Percentiles rank a stretch among this genome's conserved stretches.
Conservation (phyloP, 2,888 invertebrate genomes). For the Pristionchus exspectatus region DNA sequence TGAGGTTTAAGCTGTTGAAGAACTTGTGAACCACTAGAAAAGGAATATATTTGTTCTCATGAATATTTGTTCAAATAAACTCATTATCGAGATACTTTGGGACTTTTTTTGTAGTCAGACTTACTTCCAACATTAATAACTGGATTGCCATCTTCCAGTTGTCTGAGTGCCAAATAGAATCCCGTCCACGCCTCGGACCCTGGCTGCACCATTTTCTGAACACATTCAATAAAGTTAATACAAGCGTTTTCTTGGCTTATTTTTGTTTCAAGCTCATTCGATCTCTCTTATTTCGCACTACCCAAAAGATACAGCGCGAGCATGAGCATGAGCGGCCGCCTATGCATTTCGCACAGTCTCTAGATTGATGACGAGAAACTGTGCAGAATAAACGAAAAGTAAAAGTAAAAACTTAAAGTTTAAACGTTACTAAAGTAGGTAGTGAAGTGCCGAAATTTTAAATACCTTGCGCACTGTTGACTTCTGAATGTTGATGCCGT, state of each 20-base stretch:
- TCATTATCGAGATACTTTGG: too few species aligned
- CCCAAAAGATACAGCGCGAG: conserved; percentile 19
- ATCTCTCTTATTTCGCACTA: too few species aligned
- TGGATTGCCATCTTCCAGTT: conserved; percentile 53
- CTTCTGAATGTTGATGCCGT: background rate
- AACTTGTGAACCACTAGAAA: conserved; percentile 61
- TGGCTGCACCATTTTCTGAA: conserved; percentile 45
- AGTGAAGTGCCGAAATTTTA: background rate
- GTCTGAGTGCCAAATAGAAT: conserved; percentile 58
- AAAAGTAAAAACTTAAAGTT: too few species aligned
- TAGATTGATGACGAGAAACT: too few species aligned
- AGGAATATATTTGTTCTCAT: background rate
- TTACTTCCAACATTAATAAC: conserved; percentile 61
- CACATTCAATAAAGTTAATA: background rate
- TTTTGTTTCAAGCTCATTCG: too few species aligned
- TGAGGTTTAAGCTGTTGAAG: conserved; percentile 58
- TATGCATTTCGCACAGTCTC: too few species aligned
- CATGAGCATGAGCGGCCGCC: too few species aligned
- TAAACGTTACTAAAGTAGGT: background rate
- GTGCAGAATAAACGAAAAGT: too few species aligned
- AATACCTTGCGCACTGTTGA: background rate
- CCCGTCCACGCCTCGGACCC: conserved; percentile 63
- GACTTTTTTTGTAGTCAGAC: background rate
- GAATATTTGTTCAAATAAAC: background rate
- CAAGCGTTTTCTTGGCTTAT: too few species aligned